Evolutionary conservation across 2,113 vertebrate genomes (phyloP).

Genomic region (Labeo rohita): DNA sequence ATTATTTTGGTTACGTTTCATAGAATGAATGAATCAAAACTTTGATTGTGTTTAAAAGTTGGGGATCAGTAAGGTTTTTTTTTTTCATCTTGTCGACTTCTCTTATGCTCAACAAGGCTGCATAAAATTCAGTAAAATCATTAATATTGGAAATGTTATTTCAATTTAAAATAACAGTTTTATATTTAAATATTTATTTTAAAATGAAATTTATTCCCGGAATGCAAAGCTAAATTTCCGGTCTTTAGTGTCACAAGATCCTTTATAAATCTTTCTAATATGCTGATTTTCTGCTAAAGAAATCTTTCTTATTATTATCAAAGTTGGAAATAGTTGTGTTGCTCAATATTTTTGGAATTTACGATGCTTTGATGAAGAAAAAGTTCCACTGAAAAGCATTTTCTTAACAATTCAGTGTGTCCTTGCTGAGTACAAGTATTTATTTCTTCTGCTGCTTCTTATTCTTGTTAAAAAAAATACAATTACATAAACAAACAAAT

Average conservation of each 20-base stretch:
- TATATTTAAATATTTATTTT: background rate
- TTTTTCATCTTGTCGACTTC: background rate
- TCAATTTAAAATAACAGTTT: background rate
- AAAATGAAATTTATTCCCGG: background rate
- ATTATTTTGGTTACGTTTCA: background rate
- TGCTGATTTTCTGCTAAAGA: background rate
- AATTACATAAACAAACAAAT: too few relatives aligned
- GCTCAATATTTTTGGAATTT: background rate
- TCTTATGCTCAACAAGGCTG: background rate
- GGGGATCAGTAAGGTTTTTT: background rate
- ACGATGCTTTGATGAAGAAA: too few relatives aligned
- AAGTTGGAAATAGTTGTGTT: background rate
- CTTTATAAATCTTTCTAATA: background rate
- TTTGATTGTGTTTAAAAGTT: background rate
- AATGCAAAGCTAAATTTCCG: background rate
- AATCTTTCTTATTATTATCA: background rate
- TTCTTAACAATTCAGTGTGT: too few relatives aligned
- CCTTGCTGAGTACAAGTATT: too few relatives aligned
- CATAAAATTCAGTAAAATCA: background rate
- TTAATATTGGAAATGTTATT: background rate
- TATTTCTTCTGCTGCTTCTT: too few relatives aligned
- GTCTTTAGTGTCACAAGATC: background rate
- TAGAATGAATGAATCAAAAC: background rate
- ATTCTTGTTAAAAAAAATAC: too few relatives aligned
- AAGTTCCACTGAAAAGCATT: too few relatives aligned